Evolutionary conservation across 2,797 vertebrate species (phyloP).

Genomic region (Antennarius maculatus): DNA sequence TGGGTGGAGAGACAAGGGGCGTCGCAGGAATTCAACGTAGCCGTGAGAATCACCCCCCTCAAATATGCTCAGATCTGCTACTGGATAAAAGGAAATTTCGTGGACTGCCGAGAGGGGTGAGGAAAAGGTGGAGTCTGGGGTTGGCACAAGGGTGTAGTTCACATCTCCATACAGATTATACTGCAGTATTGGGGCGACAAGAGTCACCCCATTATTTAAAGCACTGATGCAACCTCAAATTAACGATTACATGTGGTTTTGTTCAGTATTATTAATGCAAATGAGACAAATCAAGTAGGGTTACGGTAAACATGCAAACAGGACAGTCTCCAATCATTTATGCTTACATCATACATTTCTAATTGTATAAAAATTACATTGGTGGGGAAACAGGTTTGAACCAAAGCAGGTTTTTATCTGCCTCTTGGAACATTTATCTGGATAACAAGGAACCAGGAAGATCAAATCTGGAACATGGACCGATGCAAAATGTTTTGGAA

Average conservation of each 20-base stretch:
- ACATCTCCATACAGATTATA: neutral
- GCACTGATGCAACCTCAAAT: constrained; percentile 34
- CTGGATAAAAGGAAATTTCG: constrained; percentile 98
- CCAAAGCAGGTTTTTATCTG: constrained; percentile 1
- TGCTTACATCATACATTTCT: constrained; percentile 17
- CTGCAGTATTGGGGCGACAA: constrained; percentile 1
- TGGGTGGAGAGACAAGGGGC: constrained; percentile 94
- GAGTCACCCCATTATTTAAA: constrained; percentile 8
- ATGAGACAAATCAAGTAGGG: constrained; percentile 11
- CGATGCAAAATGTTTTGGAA: constrained; percentile 17
- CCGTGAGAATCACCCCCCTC: constrained; percentile 95
- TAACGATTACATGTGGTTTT: constrained; percentile 11
- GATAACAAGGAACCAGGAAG: constrained; percentile 9
- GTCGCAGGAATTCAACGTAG: constrained; percentile 95
- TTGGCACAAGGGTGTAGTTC: neutral
- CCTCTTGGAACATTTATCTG: constrained; percentile 16
- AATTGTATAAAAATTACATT: neutral
- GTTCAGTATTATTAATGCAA: neutral
- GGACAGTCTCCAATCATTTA: constrained; percentile 1
- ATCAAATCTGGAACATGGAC: constrained; percentile 20
- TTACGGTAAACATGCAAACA: constrained; percentile 2
- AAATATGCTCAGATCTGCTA: constrained; percentile 99
- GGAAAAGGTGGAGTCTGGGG: neutral
- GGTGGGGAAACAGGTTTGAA: constrained; percentile 6
- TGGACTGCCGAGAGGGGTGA: constrained; percentile 94